phyloP scores from a whole-genome alignment of 2,888 invertebrate genomes.

The Ischnura elegans region DNA sequence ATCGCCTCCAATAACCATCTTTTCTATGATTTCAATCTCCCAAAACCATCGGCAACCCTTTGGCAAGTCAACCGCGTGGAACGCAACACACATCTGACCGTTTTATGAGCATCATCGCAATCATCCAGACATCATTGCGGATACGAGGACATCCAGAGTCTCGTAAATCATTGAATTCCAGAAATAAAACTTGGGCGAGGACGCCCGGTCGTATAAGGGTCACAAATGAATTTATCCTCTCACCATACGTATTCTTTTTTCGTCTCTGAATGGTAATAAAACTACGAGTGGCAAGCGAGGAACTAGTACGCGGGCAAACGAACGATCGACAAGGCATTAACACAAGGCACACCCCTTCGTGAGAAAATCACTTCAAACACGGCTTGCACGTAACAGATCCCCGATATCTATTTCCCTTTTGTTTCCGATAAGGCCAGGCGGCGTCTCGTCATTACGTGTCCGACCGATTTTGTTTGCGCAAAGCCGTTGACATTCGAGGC shows the following conservation, averaged over 20 bases:
- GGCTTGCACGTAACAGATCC: slow-evolving; percentile 26
- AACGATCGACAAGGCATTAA: not conserved
- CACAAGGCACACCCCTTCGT: not conserved
- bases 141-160: slow-evolving; percentile 24
- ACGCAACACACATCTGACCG: not conserved
- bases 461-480: slow-evolving; percentile 37
- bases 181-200: slow-evolving; percentile 41
- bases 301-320: not conserved
- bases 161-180: slow-evolving; percentile 55
- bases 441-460: slow-evolving; percentile 21
- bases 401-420: slow-evolving; percentile 45
- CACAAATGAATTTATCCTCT: slow-evolving; percentile 48
- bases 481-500: slow-evolving; percentile 47
- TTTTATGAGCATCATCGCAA: not conserved
- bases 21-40: not conserved
- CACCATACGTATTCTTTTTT: too few relatives aligned
- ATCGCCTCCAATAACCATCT: not conserved
- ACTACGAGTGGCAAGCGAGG: not conserved
- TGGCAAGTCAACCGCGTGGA: not conserved
- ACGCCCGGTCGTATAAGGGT: slow-evolving; percentile 44
- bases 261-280: slow-evolving; percentile 29
- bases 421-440: slow-evolving; percentile 45
- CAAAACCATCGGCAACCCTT: not conserved
- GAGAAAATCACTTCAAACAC: slow-evolving; percentile 59
- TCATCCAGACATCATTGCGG: not conserved